A percentile compares a stretch with the other conserved stretches of the same genome.
Evolutionary conservation across 2,888 invertebrate genomes (phyloP).

Genomic region (Andrena bicolor): DNA sequence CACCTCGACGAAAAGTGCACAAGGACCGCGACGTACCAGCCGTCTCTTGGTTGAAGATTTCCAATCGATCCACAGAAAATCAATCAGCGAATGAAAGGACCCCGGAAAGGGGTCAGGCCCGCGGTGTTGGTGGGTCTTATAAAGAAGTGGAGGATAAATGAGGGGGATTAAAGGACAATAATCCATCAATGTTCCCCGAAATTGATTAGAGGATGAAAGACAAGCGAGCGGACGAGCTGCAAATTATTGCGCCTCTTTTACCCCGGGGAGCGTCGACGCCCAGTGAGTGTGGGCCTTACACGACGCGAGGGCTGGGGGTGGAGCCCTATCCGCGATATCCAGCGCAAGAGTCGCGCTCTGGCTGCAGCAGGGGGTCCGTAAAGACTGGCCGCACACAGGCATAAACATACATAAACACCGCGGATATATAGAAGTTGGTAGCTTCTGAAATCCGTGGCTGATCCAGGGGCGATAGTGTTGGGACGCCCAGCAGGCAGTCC

Average conservation of each 20-base stretch:
- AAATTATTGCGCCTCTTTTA: slow-evolving; percentile 55
- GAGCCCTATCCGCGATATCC: slow-evolving; percentile 55
- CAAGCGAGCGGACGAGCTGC: slow-evolving; percentile 32
- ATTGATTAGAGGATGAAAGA: slow-evolving; percentile 41
- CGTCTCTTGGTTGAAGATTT: slow-evolving; percentile 3
- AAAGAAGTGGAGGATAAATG: background rate
- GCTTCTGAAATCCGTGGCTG: slow-evolving; percentile 84
- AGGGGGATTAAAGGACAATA: slow-evolving; percentile 1
- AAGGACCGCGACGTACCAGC: background rate
- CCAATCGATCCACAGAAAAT: slow-evolving; percentile 8
- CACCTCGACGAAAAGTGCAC: slow-evolving; percentile 39
- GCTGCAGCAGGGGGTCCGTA: slow-evolving; percentile 80
- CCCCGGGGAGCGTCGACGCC: slow-evolving; percentile 55
- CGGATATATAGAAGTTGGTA: slow-evolving; percentile 80
- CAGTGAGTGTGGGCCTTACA: background rate
- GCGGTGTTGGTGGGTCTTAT: background rate
- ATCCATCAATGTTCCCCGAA: slow-evolving; percentile 13
- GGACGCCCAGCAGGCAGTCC: slow-evolving; percentile 81
- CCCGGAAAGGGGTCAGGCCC: background rate
- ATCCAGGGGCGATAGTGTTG: slow-evolving; percentile 82
- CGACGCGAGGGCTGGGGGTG: too few relatives aligned
- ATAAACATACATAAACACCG: slow-evolving; percentile 79
- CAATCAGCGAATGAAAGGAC: slow-evolving; percentile 36
- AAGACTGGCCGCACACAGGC: slow-evolving; percentile 80
- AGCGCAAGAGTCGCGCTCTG: slow-evolving; percentile 62